These are phyloP conservation scores for Megaustenia siamemsis DNA, from an alignment of 2,888 invertebrate genomes.

Conservation along the genomic window DNA sequence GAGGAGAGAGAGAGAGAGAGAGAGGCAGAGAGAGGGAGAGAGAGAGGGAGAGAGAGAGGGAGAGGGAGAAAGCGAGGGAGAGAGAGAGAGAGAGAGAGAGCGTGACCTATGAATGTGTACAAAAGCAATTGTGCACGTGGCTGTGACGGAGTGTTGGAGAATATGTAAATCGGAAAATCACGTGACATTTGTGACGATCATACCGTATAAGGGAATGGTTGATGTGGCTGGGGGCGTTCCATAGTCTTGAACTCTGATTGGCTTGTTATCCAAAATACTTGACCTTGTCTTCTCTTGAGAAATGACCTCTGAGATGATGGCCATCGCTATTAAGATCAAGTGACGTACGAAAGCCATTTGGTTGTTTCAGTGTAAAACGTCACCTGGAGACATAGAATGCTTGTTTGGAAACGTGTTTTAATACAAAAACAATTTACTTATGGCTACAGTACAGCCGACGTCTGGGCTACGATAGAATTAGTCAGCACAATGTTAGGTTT, in stretches of 20 bases:
- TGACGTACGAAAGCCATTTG: too few relatives aligned
- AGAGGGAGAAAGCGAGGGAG: too few relatives aligned
- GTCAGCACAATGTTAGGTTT: too few relatives aligned
- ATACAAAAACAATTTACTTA: too few relatives aligned
- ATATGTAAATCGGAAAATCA: too few relatives aligned
- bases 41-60: neutral
- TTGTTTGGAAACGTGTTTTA: too few relatives aligned
- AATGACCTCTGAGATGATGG: neutral
- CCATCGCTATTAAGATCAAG: neutral
- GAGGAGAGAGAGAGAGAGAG: constrained; percentile 23
- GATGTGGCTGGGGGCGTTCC: constrained; percentile 24
- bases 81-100: too few relatives aligned
- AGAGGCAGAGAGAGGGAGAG: constrained; percentile 30
- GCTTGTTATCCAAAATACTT: constrained; percentile 41
- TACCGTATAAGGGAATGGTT: constrained; percentile 24
- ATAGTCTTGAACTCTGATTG: constrained; percentile 25
- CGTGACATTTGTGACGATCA: neutral
- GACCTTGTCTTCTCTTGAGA: neutral
- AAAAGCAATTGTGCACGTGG: neutral
- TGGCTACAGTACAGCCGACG: too few relatives aligned
- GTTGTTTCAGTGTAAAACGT: neutral
- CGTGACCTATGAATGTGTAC: neutral
- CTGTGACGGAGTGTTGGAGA: too few relatives aligned
- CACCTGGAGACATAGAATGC: neutral
- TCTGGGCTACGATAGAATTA: too few relatives aligned